Evolutionary conservation across 2,888 invertebrate genomes (phyloP), one percentile per base, ranked within the genome.

Genomic region (Camponotus fellah): DNA sequence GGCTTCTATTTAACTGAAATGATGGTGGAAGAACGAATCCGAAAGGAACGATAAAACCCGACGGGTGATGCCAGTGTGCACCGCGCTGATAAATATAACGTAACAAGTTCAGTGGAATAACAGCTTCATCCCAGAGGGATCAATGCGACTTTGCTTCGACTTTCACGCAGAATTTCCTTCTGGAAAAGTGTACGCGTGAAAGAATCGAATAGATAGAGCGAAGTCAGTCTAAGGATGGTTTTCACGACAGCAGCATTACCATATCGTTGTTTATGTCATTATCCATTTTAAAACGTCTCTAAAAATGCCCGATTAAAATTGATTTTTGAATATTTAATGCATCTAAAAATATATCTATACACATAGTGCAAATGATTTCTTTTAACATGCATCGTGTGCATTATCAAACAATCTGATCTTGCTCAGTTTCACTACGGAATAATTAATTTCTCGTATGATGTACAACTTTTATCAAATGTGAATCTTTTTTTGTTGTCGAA

Each of bases 31-130:
- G 86, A 86, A 85, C 83, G 82, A 85, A 82, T 79, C 77, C 85
- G 86, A 88, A 85, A 89, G 84, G 81, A 87, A 87, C 86, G 89
- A 88, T 89, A 92, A 93, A 91, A 89, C 89, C 87, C 84, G 89
- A 81, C 80, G 82, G 88, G 81, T 84, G 87, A 86, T 72, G 85
- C 83, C 86, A 79, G 92, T 90, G 93, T 93, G 94, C 90, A 91
- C 91, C 87, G 92, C 88, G 93, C 94, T 94, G 94, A 95, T 95
- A 95, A 95, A 95, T 95, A 94, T 94, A 94, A 95, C 93, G 94
- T 94, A 94, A 94, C 94, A 94, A 94, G 94, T 95, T 94, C 93
- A 92, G 92, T 91, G 93, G 94, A 94, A 94, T 94, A 94, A 94
- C 94, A 92, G 91, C 93, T 94, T 94, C 94, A 94, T 94, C 94